Evolutionary conservation across 2,113 vertebrate species (phyloP), one percentile per base, ranked within the genome.

Genomic region (Sclerurus mexicanus): DNA sequence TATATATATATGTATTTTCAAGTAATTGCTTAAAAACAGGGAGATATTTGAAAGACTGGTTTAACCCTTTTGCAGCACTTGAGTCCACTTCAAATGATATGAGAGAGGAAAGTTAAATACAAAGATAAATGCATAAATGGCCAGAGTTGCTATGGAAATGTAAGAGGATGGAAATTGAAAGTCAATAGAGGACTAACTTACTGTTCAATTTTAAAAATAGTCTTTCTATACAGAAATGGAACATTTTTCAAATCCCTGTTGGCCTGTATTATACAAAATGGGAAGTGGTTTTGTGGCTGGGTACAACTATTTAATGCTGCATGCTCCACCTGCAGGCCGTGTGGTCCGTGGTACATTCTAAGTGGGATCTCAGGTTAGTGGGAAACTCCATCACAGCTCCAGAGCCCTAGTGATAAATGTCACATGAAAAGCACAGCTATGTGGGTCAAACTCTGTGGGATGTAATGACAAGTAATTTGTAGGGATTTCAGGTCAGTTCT

Each of bases 121-220:
- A 95, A 97, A 97, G 97, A 96, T 96, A 98, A 98, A 97, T 96
- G 97, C 95, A 97, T 96, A 98, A 98, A 97, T 98, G 97, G 93
- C 95, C 97, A 97, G 87, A 67, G 98, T 98, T 98, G 96, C 97
- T 95, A 98, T 97, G 97, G 98, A 97, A 98, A 98, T 98, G 44
- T 93, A 94, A 97, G 91, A 94, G 91, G 94, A 95, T 97, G 81
- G 87, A 96, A 98, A 98, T 87, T 95, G 97, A 97, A 98, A 98
- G 97, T 98, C 97, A 98, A 96, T 97, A 97, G 95, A 97, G 96
- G 97, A 97, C 97, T 98, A 97, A 96, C 84, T 95, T 90, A 76
- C 85, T 94, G 91, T 92, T 97, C 96, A 94, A 81, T 96, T 96
- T 96, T 96, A 85, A 96, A 97, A 97, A 96, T 91, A 95, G 84